Evolutionary conservation across 2,888 invertebrate species (phyloP).

Genomic region (Nomada fucata): DNA sequence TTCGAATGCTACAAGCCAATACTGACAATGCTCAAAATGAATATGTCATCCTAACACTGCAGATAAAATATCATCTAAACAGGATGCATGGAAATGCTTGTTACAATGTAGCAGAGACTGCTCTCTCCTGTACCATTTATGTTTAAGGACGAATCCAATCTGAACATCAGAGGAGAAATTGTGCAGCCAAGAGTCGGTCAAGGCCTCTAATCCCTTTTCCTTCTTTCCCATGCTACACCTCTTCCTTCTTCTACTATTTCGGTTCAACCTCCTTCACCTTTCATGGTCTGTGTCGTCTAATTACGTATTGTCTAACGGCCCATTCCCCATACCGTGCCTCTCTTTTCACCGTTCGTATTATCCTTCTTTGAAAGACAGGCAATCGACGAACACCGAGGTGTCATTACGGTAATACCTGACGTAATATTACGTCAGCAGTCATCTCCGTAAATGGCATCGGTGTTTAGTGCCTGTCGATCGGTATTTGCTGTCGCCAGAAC

Average conservation of each 20-base stretch:
- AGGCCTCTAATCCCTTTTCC: constrained; percentile 72
- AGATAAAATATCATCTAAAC: not conserved
- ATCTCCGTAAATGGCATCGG: constrained; percentile 40
- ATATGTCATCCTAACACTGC: not conserved
- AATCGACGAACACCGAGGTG: constrained; percentile 47
- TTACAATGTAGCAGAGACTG: not conserved
- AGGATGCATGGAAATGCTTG: not conserved
- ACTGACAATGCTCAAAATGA: no score
- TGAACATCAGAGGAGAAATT: constrained; percentile 25
- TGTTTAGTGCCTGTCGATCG: constrained; percentile 31
- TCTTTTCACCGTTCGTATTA: constrained; percentile 22
- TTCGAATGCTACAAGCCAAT: no score
- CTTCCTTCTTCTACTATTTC: constrained; percentile 46
- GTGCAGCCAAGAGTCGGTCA: constrained; percentile 56
- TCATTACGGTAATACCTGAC: constrained; percentile 58
- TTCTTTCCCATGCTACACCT: constrained; percentile 51
- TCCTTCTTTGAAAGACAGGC: constrained; percentile 29
- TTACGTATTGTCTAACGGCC: constrained; percentile 59
- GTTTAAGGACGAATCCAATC: constrained; percentile 38
- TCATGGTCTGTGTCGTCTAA: constrained; percentile 59
- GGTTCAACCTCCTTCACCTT: constrained; percentile 54
- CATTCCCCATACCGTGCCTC: constrained; percentile 34
- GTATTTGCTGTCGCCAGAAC: constrained; percentile 30
- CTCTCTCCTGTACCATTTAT: not conserved
- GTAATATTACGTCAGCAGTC: constrained; percentile 55